Percentiles rank a stretch among this genome's conserved stretches.
Conservation (phyloP, 2,888 invertebrate species). For the Choreutis nemorana region DNA sequence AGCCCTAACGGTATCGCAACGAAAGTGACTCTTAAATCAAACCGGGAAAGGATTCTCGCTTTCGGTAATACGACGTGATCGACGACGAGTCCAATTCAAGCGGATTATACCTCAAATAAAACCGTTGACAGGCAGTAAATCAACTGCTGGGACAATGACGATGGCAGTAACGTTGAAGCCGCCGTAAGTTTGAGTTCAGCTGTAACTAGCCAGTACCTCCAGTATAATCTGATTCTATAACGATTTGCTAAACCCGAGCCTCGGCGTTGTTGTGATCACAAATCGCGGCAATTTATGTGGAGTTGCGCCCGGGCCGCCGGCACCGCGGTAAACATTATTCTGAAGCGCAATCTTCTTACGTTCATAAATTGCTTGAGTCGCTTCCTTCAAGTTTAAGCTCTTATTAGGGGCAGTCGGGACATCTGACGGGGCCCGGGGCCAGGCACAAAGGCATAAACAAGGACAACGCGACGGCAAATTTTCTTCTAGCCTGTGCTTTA, state of each 20-base stretch:
- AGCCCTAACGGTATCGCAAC: slow-evolving; percentile 50
- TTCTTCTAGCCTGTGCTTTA: slow-evolving; percentile 7
- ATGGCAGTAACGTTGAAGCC: slow-evolving; percentile 2
- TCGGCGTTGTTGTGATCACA: slow-evolving; percentile 28
- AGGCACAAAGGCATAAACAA: slow-evolving; percentile 7
- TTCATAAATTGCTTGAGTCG: slow-evolving; percentile 45
- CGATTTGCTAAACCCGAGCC: slow-evolving; percentile 32
- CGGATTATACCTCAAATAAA: slow-evolving; percentile 17
- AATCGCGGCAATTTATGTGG: slow-evolving; percentile 41
- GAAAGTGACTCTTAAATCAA: slow-evolving; percentile 57
- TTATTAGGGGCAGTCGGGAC: slow-evolving; percentile 8
- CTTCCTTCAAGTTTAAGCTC: slow-evolving; percentile 23
- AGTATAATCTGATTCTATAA: slow-evolving; percentile 40
- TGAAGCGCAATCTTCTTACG: slow-evolving; percentile 34
- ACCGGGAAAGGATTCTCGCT: slow-evolving; percentile 28
- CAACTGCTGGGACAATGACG: slow-evolving; percentile 7
- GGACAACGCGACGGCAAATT: slow-evolving; percentile 5
- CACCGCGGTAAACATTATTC: slow-evolving; percentile 28
- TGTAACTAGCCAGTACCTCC: slow-evolving; percentile 5
- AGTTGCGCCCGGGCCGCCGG: slow-evolving; percentile 11
- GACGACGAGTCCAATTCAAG: slow-evolving; percentile 18
- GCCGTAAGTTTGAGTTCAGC: not conserved
- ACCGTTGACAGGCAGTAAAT: slow-evolving; percentile 13
- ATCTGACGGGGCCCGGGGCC: slow-evolving; percentile 3
- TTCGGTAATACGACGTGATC: slow-evolving; percentile 28